Percentiles rank a stretch among this genome's conserved stretches.
These are phyloP conservation scores for Taurulus bubalis DNA, from an alignment of 2,113 vertebrate genomes.

Conservation along the genomic window DNA sequence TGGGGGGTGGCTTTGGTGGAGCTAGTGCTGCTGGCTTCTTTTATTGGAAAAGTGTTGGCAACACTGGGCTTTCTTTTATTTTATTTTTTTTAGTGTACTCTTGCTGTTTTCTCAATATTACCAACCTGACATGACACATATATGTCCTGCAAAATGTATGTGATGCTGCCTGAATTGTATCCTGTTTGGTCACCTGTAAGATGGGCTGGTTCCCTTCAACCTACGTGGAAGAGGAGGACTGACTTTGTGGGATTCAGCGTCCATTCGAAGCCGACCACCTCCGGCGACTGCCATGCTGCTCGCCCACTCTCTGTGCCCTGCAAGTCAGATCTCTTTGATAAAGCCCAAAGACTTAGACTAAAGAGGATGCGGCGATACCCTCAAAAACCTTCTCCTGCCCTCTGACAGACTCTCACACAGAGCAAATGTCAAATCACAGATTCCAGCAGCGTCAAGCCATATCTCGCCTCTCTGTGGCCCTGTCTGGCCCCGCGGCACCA, in stretches of 20 bases:
- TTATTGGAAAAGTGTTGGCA: not conserved
- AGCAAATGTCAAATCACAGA: conserved; percentile 61
- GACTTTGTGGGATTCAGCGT: conserved; percentile 56
- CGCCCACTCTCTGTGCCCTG: conserved; percentile 33
- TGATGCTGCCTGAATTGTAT: not conserved
- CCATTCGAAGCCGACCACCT: conserved; percentile 20
- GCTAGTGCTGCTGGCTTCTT: not conserved
- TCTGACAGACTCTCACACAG: conserved; percentile 57
- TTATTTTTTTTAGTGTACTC: not conserved
- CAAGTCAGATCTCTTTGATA: conserved; percentile 45
- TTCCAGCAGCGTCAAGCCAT: conserved; percentile 46
- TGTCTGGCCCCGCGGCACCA: conserved; percentile 43
- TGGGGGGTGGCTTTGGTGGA: not conserved
- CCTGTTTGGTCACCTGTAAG: conserved; percentile 69
- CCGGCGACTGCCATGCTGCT: conserved; percentile 17
- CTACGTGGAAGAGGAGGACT: conserved; percentile 95
- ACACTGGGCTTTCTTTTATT: no score
- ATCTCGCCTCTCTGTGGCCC: conserved; percentile 47
- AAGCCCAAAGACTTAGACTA: conserved; percentile 40
- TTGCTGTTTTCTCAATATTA: not conserved
- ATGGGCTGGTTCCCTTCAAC: conserved; percentile 97
- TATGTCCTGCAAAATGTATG: not conserved
- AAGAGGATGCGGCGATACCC: conserved; percentile 33
- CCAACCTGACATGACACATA: not conserved
- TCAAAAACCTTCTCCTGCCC: conserved; percentile 44